Evolutionary conservation across 2,113 vertebrate species (phyloP).

Genomic region (Brachirus orientalis): DNA sequence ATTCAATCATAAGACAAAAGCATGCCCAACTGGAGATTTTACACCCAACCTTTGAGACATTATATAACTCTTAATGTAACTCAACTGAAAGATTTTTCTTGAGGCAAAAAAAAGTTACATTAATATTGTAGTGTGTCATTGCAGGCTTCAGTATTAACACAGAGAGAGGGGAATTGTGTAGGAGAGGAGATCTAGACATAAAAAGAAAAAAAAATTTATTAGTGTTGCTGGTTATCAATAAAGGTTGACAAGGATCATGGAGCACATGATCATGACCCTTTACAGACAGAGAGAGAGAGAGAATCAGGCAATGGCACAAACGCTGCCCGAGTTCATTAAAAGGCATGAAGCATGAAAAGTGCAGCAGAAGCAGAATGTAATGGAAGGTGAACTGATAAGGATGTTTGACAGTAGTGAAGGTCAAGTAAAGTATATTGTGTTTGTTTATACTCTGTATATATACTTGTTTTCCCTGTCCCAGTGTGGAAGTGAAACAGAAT

Average conservation of each 20-base stretch:
- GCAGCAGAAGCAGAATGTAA: constrained; percentile 35
- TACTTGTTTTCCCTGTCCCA: not conserved
- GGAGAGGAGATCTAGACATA: not conserved
- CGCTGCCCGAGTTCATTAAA: constrained; percentile 34
- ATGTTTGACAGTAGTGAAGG: constrained; percentile 6
- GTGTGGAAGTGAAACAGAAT: too few species aligned
- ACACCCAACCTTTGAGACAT: not conserved
- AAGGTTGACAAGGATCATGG: constrained; percentile 25
- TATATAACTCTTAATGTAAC: constrained; percentile 32
- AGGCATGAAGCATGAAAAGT: constrained; percentile 36
- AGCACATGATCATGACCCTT: constrained; percentile 41
- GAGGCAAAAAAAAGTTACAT: not conserved
- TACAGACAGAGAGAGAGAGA: constrained; percentile 36
- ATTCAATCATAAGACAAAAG: constrained; percentile 36
- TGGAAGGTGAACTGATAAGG: constrained; percentile 5
- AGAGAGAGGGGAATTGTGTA: not conserved
- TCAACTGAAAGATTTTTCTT: not conserved
- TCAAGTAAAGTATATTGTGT: not conserved
- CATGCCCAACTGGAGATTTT: constrained; percentile 30
- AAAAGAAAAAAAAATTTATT: not conserved
- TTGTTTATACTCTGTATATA: not conserved
- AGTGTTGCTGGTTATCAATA: constrained; percentile 16
- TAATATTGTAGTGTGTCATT: not conserved
- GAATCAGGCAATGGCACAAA: constrained; percentile 26
- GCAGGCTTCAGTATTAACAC: not conserved